Evolutionary conservation across 1,140 invertebrate species (phyloP).

Genomic region (Drosophila lini): DNA sequence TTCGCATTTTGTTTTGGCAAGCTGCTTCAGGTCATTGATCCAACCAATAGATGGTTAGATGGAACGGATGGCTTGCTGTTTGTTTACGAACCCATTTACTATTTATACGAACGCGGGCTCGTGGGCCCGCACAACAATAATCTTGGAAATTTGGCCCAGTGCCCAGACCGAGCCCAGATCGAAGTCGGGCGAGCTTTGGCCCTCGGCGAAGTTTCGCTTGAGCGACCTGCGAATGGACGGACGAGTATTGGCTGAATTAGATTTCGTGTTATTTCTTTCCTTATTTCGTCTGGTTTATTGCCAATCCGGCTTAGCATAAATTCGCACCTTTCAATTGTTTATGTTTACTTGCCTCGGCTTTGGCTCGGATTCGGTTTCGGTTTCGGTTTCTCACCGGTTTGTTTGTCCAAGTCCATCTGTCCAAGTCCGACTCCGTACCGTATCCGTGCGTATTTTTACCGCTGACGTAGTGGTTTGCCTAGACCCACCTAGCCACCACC

Average conservation of each 20-base stretch:
- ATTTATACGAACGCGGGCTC: slow-evolving; percentile 34
- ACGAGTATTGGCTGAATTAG: slow-evolving; percentile 24
- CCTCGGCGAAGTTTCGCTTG: slow-evolving; percentile 32
- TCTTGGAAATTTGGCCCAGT: slow-evolving; percentile 41
- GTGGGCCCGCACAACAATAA: slow-evolving; percentile 43
- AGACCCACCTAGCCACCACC: slow-evolving; percentile 74
- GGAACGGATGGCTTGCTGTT: slow-evolving; percentile 14
- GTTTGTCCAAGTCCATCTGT: slow-evolving; percentile 30
- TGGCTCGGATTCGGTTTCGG: slow-evolving; percentile 14
- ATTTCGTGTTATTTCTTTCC: slow-evolving; percentile 34
- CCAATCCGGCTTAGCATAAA: slow-evolving; percentile 76
- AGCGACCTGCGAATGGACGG: slow-evolving; percentile 14
- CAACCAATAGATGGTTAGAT: slow-evolving; percentile 1
- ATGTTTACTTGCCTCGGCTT: slow-evolving; percentile 54
- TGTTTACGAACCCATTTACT: slow-evolving; percentile 23
- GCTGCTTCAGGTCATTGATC: slow-evolving; percentile 46
- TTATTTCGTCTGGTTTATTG: slow-evolving; percentile 50
- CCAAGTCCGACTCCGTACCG: slow-evolving; percentile 16
- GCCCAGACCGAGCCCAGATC: slow-evolving; percentile 6
- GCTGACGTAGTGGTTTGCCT: slow-evolving; percentile 73
- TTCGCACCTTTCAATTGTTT: slow-evolving; percentile 80
- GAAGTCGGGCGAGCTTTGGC: slow-evolving; percentile 13
- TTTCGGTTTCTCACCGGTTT: slow-evolving; percentile 38
- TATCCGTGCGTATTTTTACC: slow-evolving; percentile 53
- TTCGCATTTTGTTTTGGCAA: slow-evolving; percentile 48